Percentiles rank a stretch among this genome's conserved stretches.
Conservation (phyloP, 2,797 vertebrate species). For the Myotis daubentonii region DNA sequence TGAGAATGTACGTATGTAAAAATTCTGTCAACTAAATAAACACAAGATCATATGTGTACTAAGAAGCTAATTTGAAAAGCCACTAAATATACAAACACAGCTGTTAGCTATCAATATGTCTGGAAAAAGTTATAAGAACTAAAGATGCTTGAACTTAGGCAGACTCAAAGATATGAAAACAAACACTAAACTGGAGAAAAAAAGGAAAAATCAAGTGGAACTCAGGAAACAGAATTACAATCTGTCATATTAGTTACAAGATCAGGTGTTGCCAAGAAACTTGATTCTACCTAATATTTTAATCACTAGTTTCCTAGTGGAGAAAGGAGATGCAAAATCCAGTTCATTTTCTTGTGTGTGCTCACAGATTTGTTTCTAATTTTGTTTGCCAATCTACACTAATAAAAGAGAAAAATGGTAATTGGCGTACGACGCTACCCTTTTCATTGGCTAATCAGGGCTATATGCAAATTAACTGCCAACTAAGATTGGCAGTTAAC, state of each 20-base stretch:
- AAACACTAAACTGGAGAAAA: not conserved
- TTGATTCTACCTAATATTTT: not conserved
- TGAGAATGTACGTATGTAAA: constrained; percentile 29
- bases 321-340: constrained; percentile 7
- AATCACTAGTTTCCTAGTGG: constrained; percentile 19
- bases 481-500: too few relatives aligned
- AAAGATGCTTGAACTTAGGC: not conserved
- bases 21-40: not conserved
- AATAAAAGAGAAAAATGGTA: too few relatives aligned
- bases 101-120: not conserved
- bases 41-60: not conserved
- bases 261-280: constrained; percentile 21
- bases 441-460: too few relatives aligned
- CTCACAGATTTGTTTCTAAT: not conserved
- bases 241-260: not conserved
- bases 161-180: not conserved
- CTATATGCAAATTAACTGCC: too few relatives aligned
- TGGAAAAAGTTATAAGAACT: not conserved
- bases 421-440: too few relatives aligned
- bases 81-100: constrained; percentile 1
- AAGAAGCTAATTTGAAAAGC: constrained; percentile 10
- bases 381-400: constrained; percentile 8
- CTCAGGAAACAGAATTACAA: not conserved
- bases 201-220: not conserved
- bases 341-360: not conserved